Evolutionary conservation across 2,888 invertebrate species (phyloP), one percentile per base, ranked within the genome.

Genomic region (Drosophila vallismaia): DNA sequence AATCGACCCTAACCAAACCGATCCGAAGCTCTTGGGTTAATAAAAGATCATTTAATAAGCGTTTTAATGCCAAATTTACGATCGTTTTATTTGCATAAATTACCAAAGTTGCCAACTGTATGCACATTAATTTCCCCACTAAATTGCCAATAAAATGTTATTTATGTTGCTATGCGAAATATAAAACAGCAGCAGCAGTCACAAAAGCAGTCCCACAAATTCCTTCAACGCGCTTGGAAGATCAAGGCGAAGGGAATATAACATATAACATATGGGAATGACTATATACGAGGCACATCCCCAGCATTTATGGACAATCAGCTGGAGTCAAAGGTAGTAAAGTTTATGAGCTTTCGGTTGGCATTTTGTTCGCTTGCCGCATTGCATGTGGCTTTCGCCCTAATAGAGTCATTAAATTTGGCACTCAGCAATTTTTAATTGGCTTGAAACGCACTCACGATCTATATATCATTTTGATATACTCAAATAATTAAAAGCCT

Each of bases 61-160:
- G 78, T 80, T 85, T 86, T 86, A 85, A 86, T 88, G 88, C 87
- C 88, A 88, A 89, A 88, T 89, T 89, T 89, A 88, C 81, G 88
- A 89, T 86, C 89, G 87, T 86, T 89, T 88, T 88, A 89, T 88
- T 89, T 88, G 88, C 88, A 89, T 89, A 89, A 88, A 88, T 88
- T 88, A 88, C 79, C 79, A 75, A 79, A 77, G 75, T 88, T 84
- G 82, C 87, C 78, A 86, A 84, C 82, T 77, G 77, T 71, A 83
- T 73, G 76, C 73, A 83, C 88, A 88, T 88, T 86, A 81, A 88
- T 88, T 86, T 88, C 54, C 71, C 77, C 63, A 72, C 81, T 57
- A 81, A 89, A 89, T 89, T 89, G 88, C 86, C 89, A 88, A 89
- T 89, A 88, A 88, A 89, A 88, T 79, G 74, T 86, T 79, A 89